Evolutionary conservation across 2,113 vertebrate species (phyloP).

Genomic region (Passerina amoena): DNA sequence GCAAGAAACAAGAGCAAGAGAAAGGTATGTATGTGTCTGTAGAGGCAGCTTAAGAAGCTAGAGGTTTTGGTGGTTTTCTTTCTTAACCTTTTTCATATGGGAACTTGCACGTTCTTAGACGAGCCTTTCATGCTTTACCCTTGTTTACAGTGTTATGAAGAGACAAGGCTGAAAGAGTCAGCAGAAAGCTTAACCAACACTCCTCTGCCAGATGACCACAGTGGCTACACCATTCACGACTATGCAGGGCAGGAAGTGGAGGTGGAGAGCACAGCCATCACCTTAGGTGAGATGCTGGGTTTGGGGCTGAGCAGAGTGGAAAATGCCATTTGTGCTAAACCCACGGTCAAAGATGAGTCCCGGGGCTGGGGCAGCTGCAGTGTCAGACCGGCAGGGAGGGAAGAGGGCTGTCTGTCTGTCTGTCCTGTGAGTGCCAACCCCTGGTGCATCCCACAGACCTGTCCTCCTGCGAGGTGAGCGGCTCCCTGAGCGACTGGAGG

Average conservation of each 20-base stretch:
- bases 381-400: rapidly evolving
- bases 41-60: neutral
- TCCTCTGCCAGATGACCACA: slow-evolving; percentile 73
- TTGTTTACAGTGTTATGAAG: slow-evolving; percentile 41
- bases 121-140: neutral
- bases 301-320: neutral
- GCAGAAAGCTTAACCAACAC: slow-evolving; percentile 75
- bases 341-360: neutral
- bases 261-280: slow-evolving; percentile 73
- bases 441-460: slow-evolving; percentile 43
- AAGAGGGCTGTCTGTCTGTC: neutral
- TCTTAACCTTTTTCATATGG: neutral
- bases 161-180: slow-evolving; percentile 65
- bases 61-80: slow-evolving; percentile 48
- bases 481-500: slow-evolving; percentile 62
- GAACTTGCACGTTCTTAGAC: neutral
- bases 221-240: slow-evolving; percentile 41
- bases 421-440: neutral
- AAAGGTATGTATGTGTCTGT: slow-evolving; percentile 84
- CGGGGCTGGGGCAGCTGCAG: neutral
- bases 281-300: slow-evolving; percentile 70
- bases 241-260: slow-evolving; percentile 79
- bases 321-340: neutral
- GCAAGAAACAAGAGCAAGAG: slow-evolving; percentile 73
- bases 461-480: slow-evolving; percentile 44